Evolutionary conservation across 2,797 vertebrate genomes (phyloP), one percentile per base, ranked within the genome.

Genomic region (Neosilurus mollespiculum): DNA sequence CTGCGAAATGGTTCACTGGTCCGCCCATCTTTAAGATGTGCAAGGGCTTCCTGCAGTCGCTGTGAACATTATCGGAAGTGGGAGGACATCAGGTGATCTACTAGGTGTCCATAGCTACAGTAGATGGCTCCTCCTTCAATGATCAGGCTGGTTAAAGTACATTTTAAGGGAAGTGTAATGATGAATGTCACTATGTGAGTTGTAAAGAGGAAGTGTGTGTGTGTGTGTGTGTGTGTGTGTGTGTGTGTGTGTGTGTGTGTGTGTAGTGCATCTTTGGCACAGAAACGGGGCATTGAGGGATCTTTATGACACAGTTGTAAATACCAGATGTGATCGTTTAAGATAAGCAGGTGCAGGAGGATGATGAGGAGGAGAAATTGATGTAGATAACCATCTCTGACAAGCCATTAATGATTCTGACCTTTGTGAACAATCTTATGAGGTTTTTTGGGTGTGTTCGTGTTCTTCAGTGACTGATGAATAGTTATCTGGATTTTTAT

Each of bases 241-340:
- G 59, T 80, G 67, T 81, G 81, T 72, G 69, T 80, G 78, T 81
- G 78, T 81, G 81, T 87, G 81, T 18, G 64, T 79, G 73, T 79
- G 26, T 69, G 18, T 69, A 37, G 43, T 51, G 51, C 59, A 83
- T 69, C 54, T 62, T 78, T 80, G 59, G 15, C 69, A 59, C 53
- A 54, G 79, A 79, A 67, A 26, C 24, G 76, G 72, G 77, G 80
- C 54, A 85, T 69, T 80, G 26, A 78, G 70, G 77, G 78, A 86
- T 67, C 65, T 89, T 88, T 89, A 90, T 84, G 81, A 86, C 64
- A 49, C 34, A 58, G 70, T 88, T 82, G 66, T 90, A 91, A 91
- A 91, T 89, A 88, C 87, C 83, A 87, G 72, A 69, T 77, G 79
- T 86, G 88, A 90, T 90, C 87, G 24, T 83, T 86, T 67, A 85